These are phyloP conservation scores for Sinotaia quadrata DNA, from an alignment of 2,888 invertebrate species.

Conservation along the genomic window DNA sequence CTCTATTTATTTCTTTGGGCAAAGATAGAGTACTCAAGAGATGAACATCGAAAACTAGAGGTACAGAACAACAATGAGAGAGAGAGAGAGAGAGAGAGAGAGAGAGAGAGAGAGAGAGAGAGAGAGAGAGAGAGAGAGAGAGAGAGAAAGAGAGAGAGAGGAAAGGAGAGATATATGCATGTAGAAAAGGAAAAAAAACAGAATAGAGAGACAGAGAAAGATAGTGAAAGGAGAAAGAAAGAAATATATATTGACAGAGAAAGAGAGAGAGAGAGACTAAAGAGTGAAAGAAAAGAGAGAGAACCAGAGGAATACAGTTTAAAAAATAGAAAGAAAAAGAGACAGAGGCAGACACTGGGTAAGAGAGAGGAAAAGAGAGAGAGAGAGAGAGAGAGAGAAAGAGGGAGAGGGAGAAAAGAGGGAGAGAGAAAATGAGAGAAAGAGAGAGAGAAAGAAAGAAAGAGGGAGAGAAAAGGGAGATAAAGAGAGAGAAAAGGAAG, in stretches of 20 bases:
- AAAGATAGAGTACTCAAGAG: too few species aligned
- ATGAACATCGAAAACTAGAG: too few species aligned
- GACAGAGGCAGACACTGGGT: neutral
- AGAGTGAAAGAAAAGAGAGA: neutral
- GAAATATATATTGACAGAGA: neutral
- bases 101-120: constrained; percentile 11
- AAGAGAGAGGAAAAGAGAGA: constrained; percentile 1
- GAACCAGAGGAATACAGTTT: too few species aligned
- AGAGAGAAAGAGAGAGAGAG: neutral
- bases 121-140: constrained; percentile 5
- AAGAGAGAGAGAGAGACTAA: neutral
- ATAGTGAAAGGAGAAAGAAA: constrained; percentile 4
- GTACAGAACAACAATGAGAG: neutral
- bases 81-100: constrained; percentile 11
- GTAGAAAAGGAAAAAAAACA: neutral
- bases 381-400: neutral
- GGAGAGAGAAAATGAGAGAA: neutral
- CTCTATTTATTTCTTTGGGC: too few species aligned
- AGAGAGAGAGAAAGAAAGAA: constrained; percentile 8
- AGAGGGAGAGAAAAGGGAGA: constrained; percentile 1
- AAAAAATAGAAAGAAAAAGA: neutral
- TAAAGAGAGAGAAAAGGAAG: too few species aligned
- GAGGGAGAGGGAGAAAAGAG: neutral
- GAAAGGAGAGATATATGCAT: neutral
- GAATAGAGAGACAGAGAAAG: neutral